Conservation (phyloP, 1,140 invertebrate genomes). For the Penaeus japonicus region DNA sequence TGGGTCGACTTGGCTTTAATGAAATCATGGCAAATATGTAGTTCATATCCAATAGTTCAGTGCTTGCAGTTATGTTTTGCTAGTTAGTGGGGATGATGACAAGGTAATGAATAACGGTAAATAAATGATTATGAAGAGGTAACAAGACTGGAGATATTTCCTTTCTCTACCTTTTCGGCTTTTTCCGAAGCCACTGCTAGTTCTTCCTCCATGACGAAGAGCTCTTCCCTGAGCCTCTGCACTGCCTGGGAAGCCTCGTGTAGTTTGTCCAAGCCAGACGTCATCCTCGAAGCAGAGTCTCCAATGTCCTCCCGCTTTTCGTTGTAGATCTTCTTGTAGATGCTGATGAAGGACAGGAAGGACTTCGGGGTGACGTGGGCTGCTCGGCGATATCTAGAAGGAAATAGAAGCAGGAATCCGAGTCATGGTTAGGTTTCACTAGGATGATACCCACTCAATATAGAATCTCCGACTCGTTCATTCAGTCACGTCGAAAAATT, state of each 20-base stretch:
- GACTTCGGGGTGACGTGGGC: slow-evolving; percentile 98
- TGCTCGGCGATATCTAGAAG: slow-evolving; percentile 79
- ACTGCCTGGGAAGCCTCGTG: slow-evolving; percentile 94
- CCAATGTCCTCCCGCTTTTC: slow-evolving; percentile 86
- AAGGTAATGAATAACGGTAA: too few relatives aligned
- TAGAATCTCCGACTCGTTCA: too few relatives aligned
- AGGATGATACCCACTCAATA: too few relatives aligned
- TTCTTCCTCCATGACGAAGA: slow-evolving; percentile 93
- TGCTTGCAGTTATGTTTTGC: too few relatives aligned
- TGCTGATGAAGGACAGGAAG: slow-evolving; percentile 93
- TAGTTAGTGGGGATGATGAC: too few relatives aligned
- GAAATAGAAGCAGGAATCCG: not conserved
- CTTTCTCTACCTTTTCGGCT: slow-evolving; percentile 74
- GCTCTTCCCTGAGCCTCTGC: slow-evolving; percentile 86
- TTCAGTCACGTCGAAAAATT: too few relatives aligned
- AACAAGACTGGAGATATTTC: too few relatives aligned
- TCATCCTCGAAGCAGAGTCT: slow-evolving; percentile 90
- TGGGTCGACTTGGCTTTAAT: too few relatives aligned
- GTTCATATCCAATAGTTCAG: too few relatives aligned
- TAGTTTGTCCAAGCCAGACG: slow-evolving; percentile 89
- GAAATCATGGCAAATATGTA: too few relatives aligned
- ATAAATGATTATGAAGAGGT: too few relatives aligned
- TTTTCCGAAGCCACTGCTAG: slow-evolving; percentile 86
- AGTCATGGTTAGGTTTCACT: too few relatives aligned
- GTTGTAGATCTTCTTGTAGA: slow-evolving; percentile 92